These are phyloP conservation scores for Colaptes auratus DNA, from an alignment of 2,113 vertebrate species.

Conservation along the genomic window DNA sequence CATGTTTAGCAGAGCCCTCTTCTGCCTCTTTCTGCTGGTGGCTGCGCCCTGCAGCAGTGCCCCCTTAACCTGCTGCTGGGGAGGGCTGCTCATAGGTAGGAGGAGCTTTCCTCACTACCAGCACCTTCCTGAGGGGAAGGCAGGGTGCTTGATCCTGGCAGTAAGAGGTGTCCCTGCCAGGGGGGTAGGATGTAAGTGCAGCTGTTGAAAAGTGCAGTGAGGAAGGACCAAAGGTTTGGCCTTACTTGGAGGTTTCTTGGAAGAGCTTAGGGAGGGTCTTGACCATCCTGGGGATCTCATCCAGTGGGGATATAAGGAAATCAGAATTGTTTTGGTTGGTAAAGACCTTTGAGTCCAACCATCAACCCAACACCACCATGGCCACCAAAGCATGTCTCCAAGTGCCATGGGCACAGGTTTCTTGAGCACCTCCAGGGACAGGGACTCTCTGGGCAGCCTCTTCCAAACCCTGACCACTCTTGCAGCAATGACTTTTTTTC, in stretches of 20 bases:
- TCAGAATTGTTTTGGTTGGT: too few species aligned
- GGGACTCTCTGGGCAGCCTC: too few species aligned
- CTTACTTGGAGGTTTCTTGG: neutral
- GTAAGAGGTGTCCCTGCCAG: rapidly evolving
- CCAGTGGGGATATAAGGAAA: rapidly evolving
- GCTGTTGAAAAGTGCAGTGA: rapidly evolving
- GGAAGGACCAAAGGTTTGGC: neutral
- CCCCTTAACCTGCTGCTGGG: neutral
- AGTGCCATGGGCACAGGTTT: too few species aligned
- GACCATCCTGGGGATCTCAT: rapidly evolving
- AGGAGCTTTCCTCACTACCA: rapidly evolving
- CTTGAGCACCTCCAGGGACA: too few species aligned
- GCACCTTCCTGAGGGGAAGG: too few species aligned
- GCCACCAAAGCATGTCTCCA: too few species aligned
- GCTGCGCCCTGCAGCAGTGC: neutral
- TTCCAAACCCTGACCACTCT: too few species aligned
- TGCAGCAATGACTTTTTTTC: too few species aligned
- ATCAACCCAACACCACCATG: too few species aligned
- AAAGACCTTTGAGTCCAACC: too few species aligned
- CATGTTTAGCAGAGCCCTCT: rapidly evolving
- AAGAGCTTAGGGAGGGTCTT: neutral
- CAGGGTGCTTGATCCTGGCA: rapidly evolving
- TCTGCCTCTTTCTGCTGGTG: neutral
- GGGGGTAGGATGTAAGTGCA: neutral
- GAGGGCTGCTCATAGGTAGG: rapidly evolving